phyloP scores from a whole-genome alignment of 1,140 invertebrate species.

The Campoletis sonorensis region DNA sequence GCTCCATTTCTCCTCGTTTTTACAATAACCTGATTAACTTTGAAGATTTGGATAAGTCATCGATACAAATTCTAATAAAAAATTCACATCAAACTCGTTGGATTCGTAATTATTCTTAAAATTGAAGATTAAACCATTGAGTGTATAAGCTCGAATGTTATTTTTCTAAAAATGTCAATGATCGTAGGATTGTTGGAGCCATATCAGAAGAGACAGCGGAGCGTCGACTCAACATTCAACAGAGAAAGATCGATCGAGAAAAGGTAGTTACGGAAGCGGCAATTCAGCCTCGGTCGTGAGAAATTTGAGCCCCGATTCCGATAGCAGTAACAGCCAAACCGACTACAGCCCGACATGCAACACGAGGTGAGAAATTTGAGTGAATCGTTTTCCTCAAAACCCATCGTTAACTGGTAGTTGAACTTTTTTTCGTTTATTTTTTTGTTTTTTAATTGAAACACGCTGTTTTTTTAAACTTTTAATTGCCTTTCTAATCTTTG shows the following conservation, averaged over 20 bases:
- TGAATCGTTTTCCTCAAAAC: slow-evolving; percentile 13
- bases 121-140: neutral
- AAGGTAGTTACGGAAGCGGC: slow-evolving; percentile 69
- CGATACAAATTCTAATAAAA: too few relatives aligned
- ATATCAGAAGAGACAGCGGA: slow-evolving; percentile 80
- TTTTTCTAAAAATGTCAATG: neutral
- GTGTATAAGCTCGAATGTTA: neutral
- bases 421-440: slow-evolving; percentile 3
- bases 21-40: too few relatives aligned
- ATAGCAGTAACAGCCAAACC: slow-evolving; percentile 73
- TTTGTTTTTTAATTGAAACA: neutral
- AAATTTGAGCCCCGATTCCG: slow-evolving; percentile 71
- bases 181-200: slow-evolving; percentile 73
- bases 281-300: slow-evolving; percentile 69
- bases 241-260: slow-evolving; percentile 72
- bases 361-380: slow-evolving; percentile 64
- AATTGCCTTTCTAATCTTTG: too few relatives aligned
- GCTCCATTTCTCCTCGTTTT: too few relatives aligned
- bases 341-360: slow-evolving; percentile 74
- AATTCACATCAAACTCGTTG: too few relatives aligned
- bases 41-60: too few relatives aligned
- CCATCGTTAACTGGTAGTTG: neutral
- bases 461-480: too few relatives aligned
- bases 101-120: too few relatives aligned
- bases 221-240: slow-evolving; percentile 82